A percentile compares a stretch with the other conserved stretches of the same genome.
Conservation (phyloP, 1,140 invertebrate species). For the Nixonia krombeini region DNA sequence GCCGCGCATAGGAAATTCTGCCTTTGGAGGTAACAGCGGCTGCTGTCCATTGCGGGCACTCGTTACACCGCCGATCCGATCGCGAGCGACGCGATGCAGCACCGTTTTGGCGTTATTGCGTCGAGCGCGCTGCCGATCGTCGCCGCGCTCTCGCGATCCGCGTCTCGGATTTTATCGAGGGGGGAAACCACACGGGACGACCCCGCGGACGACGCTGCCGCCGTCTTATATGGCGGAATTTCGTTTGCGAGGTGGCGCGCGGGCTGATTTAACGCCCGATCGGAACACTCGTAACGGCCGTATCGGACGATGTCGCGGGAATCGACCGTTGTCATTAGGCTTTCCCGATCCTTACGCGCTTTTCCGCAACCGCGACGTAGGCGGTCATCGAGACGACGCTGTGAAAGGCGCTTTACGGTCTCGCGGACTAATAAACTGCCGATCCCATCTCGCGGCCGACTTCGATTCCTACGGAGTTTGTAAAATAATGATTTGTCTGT, state of each 20-base stretch:
- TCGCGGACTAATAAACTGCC: background rate
- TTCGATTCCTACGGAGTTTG: background rate
- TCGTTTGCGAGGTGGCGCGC: background rate
- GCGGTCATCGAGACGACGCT: too few relatives aligned
- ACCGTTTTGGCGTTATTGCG: constrained; percentile 57
- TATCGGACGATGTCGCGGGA: background rate
- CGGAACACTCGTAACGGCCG: background rate
- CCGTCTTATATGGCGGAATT: background rate
- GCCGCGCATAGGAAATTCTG: constrained; percentile 46
- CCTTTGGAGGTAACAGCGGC: constrained; percentile 60
- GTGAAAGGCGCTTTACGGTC: background rate
- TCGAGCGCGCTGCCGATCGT: too few relatives aligned
- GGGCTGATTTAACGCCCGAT: background rate
- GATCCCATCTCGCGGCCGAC: background rate
- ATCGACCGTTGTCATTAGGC: background rate
- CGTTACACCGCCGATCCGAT: constrained; percentile 50
- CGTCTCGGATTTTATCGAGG: background rate
- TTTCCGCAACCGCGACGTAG: too few relatives aligned
- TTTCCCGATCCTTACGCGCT: background rate
- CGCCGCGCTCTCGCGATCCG: background rate
- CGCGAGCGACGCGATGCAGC: constrained; percentile 32
- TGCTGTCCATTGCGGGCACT: constrained; percentile 50
- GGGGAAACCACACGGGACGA: too few relatives aligned
- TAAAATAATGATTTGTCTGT: background rate
- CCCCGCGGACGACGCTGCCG: background rate